Percentiles rank a stretch among this genome's conserved stretches.
Evolutionary conservation across 2,113 vertebrate species (phyloP).

Genomic region (Dicrurus megarhynchus): DNA sequence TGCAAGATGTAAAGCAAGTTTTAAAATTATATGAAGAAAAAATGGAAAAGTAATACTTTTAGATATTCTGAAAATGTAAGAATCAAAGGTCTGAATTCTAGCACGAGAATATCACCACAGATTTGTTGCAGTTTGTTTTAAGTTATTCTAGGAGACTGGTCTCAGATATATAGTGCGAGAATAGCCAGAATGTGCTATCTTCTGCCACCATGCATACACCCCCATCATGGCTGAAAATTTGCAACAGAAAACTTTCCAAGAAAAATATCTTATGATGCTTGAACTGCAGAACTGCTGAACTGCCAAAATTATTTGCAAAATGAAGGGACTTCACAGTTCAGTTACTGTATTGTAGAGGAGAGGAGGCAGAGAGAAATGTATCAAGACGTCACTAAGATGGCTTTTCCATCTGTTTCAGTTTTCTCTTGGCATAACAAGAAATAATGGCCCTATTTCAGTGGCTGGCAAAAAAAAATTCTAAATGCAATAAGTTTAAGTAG

Average conservation of each 20-base stretch:
- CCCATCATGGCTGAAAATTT: neutral
- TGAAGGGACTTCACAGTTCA: neutral
- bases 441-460: neutral
- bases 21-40: neutral
- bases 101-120: neutral
- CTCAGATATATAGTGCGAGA: rapidly evolving
- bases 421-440: neutral
- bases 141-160: neutral
- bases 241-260: neutral
- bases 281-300: neutral
- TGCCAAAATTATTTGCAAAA: neutral
- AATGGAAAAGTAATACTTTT: neutral
- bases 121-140: neutral
- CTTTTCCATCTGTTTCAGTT: neutral
- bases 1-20: neutral
- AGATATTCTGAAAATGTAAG: neutral
- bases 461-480: neutral
- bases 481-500: neutral
- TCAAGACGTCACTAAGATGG: neutral
- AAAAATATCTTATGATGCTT: neutral
- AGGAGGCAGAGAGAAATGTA: neutral
- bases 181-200: neutral
- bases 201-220: rapidly evolving
- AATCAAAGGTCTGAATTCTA: neutral
- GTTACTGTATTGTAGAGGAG: neutral